Evolutionary conservation across 1,140 invertebrate genomes (phyloP), one percentile per base, ranked within the genome.

Genomic region (Caenorhabditis briggsae): DNA sequence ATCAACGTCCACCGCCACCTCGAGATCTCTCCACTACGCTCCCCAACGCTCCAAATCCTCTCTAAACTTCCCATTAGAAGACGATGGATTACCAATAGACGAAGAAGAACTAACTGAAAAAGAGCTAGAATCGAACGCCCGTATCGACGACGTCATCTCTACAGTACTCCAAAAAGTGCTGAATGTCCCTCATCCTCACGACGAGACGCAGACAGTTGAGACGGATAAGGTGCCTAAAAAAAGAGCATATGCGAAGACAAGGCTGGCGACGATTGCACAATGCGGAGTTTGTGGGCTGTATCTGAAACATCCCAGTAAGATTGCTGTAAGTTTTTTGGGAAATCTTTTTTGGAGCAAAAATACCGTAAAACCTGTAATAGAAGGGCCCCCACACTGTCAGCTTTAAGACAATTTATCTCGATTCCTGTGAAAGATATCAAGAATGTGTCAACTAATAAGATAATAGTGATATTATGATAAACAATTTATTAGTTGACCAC

Each of bases 231-330:
- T n/a, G 50, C 25, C 9, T 18, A 2, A 25, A 20, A 84, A 84
- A 18, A 85, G 55, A 53, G 16, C 5, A 43, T 50, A 53, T 41
- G 16, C 23, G 2, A 18, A 20, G 14, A 70, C 5, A 8, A 48
- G 84, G 20, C 16, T 7, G 11, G 20, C 87, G 5, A 53, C 87
- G 1, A 14, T 85, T 18, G 86, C 86, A 5, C 61, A 88, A 50
- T 88, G 88, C 53, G 59, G 85, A 33, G 53, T 84, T 50, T 88
- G 88, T 65, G 88, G 88, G 33, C 12, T 55, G 94, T 94, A 90
- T 93, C 93, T 90, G 95, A 95, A 90, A 94, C 94, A n/a, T 95
- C 95, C 89, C 93, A 93, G 20, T 93, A 95, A 90, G 94, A 88
- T 88, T 46, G 18, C 50, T 46, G 88, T 86, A 2, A 53, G 53